Evolutionary conservation across 2,113 vertebrate genomes (phyloP).

Genomic region (Gracilinanus agilis): DNA sequence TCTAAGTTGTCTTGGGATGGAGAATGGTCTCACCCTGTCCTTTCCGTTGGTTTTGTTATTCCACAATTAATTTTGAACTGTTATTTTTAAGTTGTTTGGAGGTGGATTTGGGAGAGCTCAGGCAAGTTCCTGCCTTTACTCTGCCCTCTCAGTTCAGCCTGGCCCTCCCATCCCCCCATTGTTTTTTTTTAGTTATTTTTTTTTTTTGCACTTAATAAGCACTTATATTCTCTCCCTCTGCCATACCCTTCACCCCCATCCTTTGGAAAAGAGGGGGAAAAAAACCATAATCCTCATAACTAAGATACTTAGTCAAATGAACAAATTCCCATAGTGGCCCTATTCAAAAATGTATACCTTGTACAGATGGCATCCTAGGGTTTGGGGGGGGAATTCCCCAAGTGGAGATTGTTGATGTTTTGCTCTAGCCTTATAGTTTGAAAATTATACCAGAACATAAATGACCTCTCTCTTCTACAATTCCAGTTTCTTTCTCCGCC

Average conservation of each 20-base stretch:
- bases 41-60: too few relatives aligned
- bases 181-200: not conserved
- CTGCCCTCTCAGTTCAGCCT: too few relatives aligned
- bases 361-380: not conserved
- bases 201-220: not conserved
- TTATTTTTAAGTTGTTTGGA: too few relatives aligned
- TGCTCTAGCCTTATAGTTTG: not conserved
- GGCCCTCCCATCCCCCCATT: too few relatives aligned
- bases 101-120: too few relatives aligned
- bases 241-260: not conserved
- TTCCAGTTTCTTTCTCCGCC: conserved; percentile 96
- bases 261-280: not conserved
- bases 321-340: not conserved
- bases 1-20: too few relatives aligned
- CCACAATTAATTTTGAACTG: too few relatives aligned
- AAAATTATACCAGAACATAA: not conserved
- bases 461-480: not conserved
- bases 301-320: not conserved
- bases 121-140: too few relatives aligned
- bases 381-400: not conserved
- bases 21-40: too few relatives aligned
- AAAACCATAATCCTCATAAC: not conserved
- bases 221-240: not conserved
- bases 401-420: not conserved
- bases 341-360: not conserved